Base-by-base conservation (phyloP, 2,888 invertebrate genomes). In the Dasypogon diadema region DNA sequence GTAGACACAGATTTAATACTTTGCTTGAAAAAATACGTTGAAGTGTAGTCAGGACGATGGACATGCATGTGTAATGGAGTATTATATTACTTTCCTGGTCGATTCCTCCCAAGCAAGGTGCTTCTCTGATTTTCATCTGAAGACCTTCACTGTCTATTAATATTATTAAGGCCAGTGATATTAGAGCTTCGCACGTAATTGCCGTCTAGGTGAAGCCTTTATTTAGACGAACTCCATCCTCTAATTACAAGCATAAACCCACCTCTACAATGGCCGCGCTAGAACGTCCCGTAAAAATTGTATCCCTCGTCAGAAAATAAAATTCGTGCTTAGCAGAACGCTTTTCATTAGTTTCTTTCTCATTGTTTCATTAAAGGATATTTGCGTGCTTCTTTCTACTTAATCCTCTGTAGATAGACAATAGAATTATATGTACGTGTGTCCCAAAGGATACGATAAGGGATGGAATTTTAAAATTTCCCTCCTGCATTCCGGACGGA, bases 351-450 rank as follows among this genome's bases (percentile, higher is more conserved):
- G 65, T 65, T 46, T 16, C 48, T 18, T 51, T 65, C 37, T 24
- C 65, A 65, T 48, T 65, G 65, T 65, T 65, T 65, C 24, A 65
- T 42, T 48, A 24, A 37, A 18, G 51, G 46, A 48, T 46, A 24
- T 24, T 65, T 14, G 65, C 65, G 65, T 65, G 65, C 48, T 65
- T 42, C 16, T 46, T 22, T 18, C 22, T 6, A 2, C 46, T 22
- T 51, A 51, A 21, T 16, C 51, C 51, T 5, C 6, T 5, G 51
- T 21, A 24, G 46, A 65, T 65, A 46, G 65, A 65, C 65, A 16
- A 2, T 16, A 34, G 30, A 58, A 16, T 48, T 65, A 51, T 21
- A 51, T 24, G 22, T 22, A 21, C n/a, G 14, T 10, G 18, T 24
- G 26, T 24, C 24, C 65, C 14, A 26, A 65, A 46, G 65, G 48